Evolutionary conservation across 2,888 invertebrate species (phyloP).

Genomic region (Sinodicranocentrus sp.): DNA sequence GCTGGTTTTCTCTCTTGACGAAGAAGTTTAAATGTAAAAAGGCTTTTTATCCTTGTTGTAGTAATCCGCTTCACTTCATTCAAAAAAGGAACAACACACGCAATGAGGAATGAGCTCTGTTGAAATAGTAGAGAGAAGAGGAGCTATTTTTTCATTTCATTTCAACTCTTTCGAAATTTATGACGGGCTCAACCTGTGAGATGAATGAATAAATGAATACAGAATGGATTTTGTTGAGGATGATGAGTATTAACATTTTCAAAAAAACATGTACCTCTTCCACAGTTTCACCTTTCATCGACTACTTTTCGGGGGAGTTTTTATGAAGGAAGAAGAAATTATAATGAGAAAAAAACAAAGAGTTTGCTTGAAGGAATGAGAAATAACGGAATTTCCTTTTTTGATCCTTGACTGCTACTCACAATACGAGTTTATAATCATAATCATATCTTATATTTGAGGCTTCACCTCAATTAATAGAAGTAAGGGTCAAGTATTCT

Average conservation of each 20-base stretch:
- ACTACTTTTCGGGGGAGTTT: not conserved
- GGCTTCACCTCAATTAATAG: no score
- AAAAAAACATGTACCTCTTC: not conserved
- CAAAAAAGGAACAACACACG: no score
- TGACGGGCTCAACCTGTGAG: conserved; percentile 39
- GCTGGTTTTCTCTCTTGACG: no score
- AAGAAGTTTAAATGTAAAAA: no score
- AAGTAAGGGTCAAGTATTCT: no score
- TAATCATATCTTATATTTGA: no score
- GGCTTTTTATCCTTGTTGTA: no score
- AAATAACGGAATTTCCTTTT: not conserved
- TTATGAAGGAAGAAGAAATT: not conserved
- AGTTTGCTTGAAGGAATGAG: not conserved
- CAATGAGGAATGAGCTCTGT: no score
- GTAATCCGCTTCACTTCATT: no score
- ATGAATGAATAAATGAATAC: conserved; percentile 64
- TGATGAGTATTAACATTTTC: not conserved
- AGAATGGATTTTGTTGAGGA: conserved; percentile 37
- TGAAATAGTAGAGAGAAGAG: no score
- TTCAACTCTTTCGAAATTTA: conserved; percentile 48
- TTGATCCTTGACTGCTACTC: not conserved
- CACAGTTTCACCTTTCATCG: conserved; percentile 21
- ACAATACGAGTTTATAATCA: no score
- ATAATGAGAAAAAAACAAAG: conserved; percentile 8
- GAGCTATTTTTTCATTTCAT: conserved; percentile 16